A percentile compares a stretch with the other conserved stretches of the same genome.
phyloP scores from a whole-genome alignment of 2,888 invertebrate species.

The Perdita meconis region DNA sequence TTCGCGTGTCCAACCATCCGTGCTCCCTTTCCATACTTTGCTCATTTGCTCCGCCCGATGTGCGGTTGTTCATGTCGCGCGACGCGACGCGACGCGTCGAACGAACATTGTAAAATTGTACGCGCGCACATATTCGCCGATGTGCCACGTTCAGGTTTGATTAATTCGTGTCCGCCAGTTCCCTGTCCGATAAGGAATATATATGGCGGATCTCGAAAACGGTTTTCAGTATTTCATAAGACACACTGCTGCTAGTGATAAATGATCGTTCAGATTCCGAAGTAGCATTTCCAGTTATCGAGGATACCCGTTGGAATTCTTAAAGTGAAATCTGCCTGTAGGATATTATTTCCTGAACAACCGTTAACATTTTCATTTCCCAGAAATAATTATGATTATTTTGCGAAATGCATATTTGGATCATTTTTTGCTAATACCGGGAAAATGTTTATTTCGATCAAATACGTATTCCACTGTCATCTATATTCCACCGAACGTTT shows the following conservation, averaged over 20 bases:
- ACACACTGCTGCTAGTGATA: constrained; percentile 41
- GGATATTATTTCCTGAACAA: neutral
- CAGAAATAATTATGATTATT: neutral
- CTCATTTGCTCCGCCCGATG: constrained; percentile 57
- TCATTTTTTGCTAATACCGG: too few species aligned
- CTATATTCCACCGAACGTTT: too few species aligned
- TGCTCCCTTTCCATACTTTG: constrained; percentile 35
- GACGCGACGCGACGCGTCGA: constrained; percentile 38
- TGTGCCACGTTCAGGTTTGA: constrained; percentile 70
- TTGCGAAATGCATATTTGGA: neutral
- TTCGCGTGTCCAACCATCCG: constrained; percentile 34
- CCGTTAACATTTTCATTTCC: neutral
- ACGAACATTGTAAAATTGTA: constrained; percentile 55
- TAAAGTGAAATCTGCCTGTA: neutral
- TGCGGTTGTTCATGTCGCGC: constrained; percentile 57
- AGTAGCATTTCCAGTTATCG: constrained; percentile 14
- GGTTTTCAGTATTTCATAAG: constrained; percentile 47
- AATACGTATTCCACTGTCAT: too few species aligned
- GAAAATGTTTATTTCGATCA: too few species aligned
- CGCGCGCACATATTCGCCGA: constrained; percentile 64
- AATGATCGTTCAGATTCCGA: constrained; percentile 45
- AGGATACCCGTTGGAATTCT: neutral
- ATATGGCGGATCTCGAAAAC: constrained; percentile 50
- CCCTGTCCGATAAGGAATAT: constrained; percentile 73
- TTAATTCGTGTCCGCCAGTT: constrained; percentile 74